A percentile compares a stretch with the other conserved stretches of the same genome.
phyloP scores from a whole-genome alignment of 2,797 vertebrate species.

The Nyctalus aviator region DNA sequence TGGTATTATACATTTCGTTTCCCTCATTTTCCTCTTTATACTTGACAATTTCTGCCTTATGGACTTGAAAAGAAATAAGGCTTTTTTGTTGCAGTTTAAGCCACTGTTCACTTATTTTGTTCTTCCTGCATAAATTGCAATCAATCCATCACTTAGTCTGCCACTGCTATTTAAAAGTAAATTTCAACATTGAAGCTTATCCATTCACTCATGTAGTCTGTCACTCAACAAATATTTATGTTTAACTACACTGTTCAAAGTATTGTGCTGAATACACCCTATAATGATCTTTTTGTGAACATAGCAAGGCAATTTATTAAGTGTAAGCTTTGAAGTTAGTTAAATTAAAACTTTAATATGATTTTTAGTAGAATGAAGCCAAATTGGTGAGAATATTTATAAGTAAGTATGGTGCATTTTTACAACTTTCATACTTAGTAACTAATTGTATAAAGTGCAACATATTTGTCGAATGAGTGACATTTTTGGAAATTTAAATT shows the following conservation, averaged over 20 bases:
- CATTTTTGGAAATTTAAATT: conserved; percentile 65
- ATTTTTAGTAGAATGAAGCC: conserved; percentile 43
- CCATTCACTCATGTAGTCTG: conserved; percentile 56
- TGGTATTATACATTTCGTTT: conserved; percentile 18
- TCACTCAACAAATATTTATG: conserved; percentile 56
- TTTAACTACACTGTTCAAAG: not conserved
- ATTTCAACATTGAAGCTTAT: conserved; percentile 54
- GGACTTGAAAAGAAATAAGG: conserved; percentile 34
- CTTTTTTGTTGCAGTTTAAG: conserved; percentile 55
- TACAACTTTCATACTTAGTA: conserved; percentile 18
- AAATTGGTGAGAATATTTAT: conserved; percentile 50
- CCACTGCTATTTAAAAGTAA: conserved; percentile 54
- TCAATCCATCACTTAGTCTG: conserved; percentile 30
- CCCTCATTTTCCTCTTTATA: not conserved
- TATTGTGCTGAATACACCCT: conserved; percentile 46
- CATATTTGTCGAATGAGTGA: conserved; percentile 27
- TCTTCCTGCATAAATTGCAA: conserved; percentile 30
- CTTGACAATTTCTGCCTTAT: conserved; percentile 45
- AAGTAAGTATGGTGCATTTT: conserved; percentile 25
- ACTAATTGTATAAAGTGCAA: conserved; percentile 20
- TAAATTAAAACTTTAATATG: conserved; percentile 51
- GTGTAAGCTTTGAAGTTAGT: conserved; percentile 42
- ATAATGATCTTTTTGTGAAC: not conserved
- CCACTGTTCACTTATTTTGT: conserved; percentile 51
- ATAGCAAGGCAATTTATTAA: conserved; percentile 14